Conservation (phyloP, 2,888 invertebrate species). For the Sarcophaga rosellei region DNA sequence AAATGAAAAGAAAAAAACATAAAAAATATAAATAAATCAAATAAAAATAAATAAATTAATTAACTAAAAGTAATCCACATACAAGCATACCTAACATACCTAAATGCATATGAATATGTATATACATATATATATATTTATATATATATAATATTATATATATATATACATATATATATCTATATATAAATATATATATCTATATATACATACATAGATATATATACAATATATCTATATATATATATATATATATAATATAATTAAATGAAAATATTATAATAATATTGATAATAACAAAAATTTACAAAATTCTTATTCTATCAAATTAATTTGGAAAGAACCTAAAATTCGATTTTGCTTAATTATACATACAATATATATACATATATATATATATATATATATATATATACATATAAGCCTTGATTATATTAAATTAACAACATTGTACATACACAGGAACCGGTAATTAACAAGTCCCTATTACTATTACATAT, state of each 20-base stretch:
- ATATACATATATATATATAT: neutral
- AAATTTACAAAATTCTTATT: slow-evolving; percentile 32
- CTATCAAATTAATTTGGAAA: slow-evolving; percentile 52
- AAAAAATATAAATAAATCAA: neutral
- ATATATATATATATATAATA: neutral
- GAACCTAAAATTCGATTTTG: slow-evolving; percentile 50
- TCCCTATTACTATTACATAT: neutral
- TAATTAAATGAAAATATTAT: neutral
- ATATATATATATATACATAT: neutral
- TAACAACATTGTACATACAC: slow-evolving; percentile 23
- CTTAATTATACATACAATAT: slow-evolving; percentile 14
- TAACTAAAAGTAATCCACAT: neutral
- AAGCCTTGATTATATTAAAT: slow-evolving; percentile 11
- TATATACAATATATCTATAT: neutral
- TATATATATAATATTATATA: neutral
- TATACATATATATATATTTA: slow-evolving; percentile 18
- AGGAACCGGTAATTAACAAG: slow-evolving; percentile 13
- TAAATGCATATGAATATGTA: neutral
- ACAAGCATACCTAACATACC: neutral
- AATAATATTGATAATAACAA: slow-evolving; percentile 28
- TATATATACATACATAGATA: no score
- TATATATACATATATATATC: slow-evolving; percentile 6
- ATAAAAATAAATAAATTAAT: no score
- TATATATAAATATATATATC: no score
- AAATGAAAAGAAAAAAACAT: neutral